Evolutionary conservation across 2,113 vertebrate genomes (phyloP).

Genomic region (Pelecanoides urinatrix): DNA sequence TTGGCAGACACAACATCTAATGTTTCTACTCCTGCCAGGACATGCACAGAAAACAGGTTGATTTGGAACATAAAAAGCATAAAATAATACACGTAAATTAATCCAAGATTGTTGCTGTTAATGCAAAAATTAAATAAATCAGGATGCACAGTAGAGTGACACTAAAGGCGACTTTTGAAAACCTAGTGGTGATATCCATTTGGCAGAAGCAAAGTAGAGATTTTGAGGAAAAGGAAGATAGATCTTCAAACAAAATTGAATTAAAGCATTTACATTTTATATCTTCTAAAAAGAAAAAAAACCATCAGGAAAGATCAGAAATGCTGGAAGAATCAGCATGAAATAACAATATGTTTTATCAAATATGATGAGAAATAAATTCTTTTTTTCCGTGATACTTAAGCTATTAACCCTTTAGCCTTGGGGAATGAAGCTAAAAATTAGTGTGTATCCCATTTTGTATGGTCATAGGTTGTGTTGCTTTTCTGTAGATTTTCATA

Average conservation of each 20-base stretch:
- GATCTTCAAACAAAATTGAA: not conserved
- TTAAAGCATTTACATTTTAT: not conserved
- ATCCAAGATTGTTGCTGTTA: not conserved
- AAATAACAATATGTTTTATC: not conserved
- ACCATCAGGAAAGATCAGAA: not conserved
- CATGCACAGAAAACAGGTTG: not conserved
- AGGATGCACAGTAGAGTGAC: not conserved
- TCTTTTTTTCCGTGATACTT: rapidly evolving
- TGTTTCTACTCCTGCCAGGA: not conserved
- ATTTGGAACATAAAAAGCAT: not conserved
- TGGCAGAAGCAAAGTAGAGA: not conserved
- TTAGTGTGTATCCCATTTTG: not conserved
- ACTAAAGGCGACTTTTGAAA: not conserved
- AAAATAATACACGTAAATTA: not conserved
- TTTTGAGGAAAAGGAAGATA: not conserved
- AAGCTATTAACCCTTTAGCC: not conserved
- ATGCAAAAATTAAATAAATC: not conserved
- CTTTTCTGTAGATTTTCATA: not conserved
- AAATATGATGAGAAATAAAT: not conserved
- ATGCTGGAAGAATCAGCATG: not conserved
- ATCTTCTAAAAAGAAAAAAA: not conserved
- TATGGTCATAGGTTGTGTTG: not conserved
- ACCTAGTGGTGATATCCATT: not conserved
- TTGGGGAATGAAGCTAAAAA: not conserved
- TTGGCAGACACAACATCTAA: not conserved